phyloP scores from a whole-genome alignment of 2,797 vertebrate genomes.

The Phylloscopus collybita region DNA sequence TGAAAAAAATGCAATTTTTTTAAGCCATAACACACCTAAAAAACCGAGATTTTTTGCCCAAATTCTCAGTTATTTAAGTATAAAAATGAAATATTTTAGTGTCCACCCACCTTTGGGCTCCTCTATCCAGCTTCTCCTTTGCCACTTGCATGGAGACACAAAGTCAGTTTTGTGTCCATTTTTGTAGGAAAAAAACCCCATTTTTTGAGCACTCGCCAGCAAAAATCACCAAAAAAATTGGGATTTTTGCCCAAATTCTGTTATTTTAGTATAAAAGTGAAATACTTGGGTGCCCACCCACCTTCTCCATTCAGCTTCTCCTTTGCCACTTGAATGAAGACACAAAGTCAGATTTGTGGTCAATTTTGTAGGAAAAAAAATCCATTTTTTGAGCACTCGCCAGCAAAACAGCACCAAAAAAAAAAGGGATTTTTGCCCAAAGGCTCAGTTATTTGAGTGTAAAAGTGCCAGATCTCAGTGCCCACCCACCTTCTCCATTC shows the following conservation, averaged over 20 bases:
- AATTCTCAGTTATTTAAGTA: background rate
- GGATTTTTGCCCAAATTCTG: background rate
- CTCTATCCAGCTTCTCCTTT: background rate
- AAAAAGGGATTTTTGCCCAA: no score
- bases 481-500: slow-evolving; percentile 68
- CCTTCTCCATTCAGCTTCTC: slow-evolving; percentile 62
- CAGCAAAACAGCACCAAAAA: no score
- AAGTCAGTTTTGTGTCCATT: background rate
- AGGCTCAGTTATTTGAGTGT: no score
- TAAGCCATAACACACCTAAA: background rate
- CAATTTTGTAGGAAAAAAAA: slow-evolving; percentile 42
- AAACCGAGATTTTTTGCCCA: background rate
- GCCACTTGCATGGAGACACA: no score
- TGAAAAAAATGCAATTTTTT: background rate
- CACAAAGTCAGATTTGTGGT: no score
- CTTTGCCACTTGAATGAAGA: no score
- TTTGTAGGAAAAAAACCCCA: background rate
- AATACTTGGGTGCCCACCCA: background rate
- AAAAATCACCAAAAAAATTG: background rate
- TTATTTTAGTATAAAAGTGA: accelerated
- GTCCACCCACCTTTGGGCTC: slow-evolving; percentile 76
- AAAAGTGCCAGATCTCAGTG: no score
- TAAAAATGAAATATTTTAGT: accelerated
- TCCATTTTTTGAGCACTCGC: no score
- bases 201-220: background rate